Conservation (phyloP, 2,888 invertebrate species). For the Eudemis profundana region DNA sequence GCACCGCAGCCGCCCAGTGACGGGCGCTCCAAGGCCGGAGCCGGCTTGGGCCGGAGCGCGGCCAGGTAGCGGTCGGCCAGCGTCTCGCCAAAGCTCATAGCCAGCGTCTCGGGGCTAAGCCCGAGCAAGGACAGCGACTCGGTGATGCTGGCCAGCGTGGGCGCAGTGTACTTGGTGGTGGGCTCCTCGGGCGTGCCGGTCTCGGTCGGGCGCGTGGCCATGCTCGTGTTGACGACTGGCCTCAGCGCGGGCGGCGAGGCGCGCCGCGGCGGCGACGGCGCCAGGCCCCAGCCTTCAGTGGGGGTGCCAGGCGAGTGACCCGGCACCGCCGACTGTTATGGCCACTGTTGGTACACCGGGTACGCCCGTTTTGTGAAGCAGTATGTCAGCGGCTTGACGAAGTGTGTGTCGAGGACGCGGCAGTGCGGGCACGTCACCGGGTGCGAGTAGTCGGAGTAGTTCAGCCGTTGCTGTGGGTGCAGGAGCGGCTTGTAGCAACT, state of each 20-base stretch:
- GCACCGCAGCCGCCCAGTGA: conserved; percentile 62
- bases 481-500: conserved; percentile 95
- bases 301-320: conserved; percentile 84
- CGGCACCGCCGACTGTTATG: conserved; percentile 94
- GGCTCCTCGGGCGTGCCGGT: conserved; percentile 58
- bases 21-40: conserved; percentile 52
- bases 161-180: conserved; percentile 62
- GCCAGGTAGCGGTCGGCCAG: conserved; percentile 77
- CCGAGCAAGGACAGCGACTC: conserved; percentile 78
- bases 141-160: conserved; percentile 73
- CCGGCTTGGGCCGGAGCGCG: conserved; percentile 73
- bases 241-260: conserved; percentile 77
- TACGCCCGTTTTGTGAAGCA: conserved; percentile 92
- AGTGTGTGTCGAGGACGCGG: conserved; percentile 95
- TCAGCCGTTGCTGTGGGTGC: conserved; percentile 93
- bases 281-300: conserved; percentile 72
- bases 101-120: conserved; percentile 74
- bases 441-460: conserved; percentile 98
- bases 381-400: conserved; percentile 95
- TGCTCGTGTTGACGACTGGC: conserved; percentile 82
- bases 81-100: conserved; percentile 79
- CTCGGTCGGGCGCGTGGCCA: conserved; percentile 72
- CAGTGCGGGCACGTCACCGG: conserved; percentile 96
- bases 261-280: conserved; percentile 75
- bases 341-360: conserved; percentile 91